These are phyloP conservation scores for Ictalurus furcatus DNA, from an alignment of 2,113 vertebrate genomes.

Conservation along the genomic window DNA sequence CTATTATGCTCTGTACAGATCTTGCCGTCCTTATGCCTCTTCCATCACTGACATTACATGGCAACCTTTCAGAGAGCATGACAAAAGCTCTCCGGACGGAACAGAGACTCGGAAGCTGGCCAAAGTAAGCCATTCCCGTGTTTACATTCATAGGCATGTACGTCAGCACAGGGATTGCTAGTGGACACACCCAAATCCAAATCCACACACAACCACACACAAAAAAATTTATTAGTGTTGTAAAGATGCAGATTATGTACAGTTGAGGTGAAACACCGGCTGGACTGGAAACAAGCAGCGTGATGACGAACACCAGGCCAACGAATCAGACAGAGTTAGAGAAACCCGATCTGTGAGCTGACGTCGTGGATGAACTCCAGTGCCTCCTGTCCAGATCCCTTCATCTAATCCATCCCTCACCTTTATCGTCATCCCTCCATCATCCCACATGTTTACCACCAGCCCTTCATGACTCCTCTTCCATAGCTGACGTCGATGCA, in stretches of 20 bases:
- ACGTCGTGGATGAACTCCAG: conserved; percentile 63
- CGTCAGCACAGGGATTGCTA: conserved; percentile 61
- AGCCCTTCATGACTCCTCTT: not conserved
- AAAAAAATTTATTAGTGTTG: conserved; percentile 11
- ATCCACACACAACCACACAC: conserved; percentile 3
- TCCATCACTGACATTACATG: conserved; percentile 1
- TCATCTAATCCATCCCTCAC: conserved; percentile 43
- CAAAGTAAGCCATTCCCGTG: conserved; percentile 64
- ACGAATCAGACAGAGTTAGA: conserved; percentile 51
- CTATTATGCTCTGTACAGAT: conserved; percentile 38
- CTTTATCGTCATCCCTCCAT: not conserved
- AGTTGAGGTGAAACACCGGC: not conserved
- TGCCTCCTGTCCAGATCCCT: conserved; percentile 46
- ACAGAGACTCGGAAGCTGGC: conserved; percentile 59
- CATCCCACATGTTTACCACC: conserved; percentile 12
- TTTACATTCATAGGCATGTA: conserved; percentile 71
- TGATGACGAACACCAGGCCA: conserved; percentile 26
- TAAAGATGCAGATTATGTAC: conserved; percentile 44
- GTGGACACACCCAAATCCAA: conserved; percentile 10
- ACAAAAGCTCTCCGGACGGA: conserved; percentile 29
- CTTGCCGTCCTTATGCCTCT: not conserved
- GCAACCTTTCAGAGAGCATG: conserved; percentile 39
- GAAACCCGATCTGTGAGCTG: conserved; percentile 61
- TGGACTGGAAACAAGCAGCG: conserved; percentile 51
- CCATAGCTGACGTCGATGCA: not conserved